A percentile compares a stretch with the other conserved stretches of the same genome.
Conservation (phyloP, 2,888 invertebrate species). For the Megaustenia siamemsis region DNA sequence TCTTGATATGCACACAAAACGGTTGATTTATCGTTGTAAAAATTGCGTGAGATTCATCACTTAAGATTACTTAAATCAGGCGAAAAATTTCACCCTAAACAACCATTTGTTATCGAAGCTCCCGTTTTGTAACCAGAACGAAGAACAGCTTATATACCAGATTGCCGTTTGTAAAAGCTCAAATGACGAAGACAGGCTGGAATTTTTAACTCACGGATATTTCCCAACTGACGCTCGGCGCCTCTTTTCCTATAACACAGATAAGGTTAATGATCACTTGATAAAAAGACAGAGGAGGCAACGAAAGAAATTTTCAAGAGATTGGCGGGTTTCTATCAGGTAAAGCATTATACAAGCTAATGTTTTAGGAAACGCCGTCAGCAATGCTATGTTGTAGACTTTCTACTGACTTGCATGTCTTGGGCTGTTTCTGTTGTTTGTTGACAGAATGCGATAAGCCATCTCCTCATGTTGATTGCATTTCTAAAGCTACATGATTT, state of each 20-base stretch:
- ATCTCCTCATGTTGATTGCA: background rate
- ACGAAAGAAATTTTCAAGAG: conserved; percentile 41
- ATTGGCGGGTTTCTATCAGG: background rate
- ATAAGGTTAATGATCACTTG: conserved; percentile 35
- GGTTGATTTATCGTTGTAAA: too few species aligned
- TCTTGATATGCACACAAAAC: too few species aligned
- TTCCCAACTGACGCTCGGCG: conserved; percentile 1
- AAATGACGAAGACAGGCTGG: background rate
- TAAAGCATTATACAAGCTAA: conserved; percentile 14
- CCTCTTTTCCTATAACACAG: conserved; percentile 8
- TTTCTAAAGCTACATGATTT: background rate
- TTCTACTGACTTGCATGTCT: background rate
- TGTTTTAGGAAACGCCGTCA: background rate
- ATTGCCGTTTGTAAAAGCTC: background rate
- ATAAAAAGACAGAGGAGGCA: conserved; percentile 36
- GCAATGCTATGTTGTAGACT: background rate
- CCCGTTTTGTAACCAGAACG: background rate
- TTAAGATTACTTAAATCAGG: too few species aligned
- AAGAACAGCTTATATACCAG: background rate
- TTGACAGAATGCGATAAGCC: background rate
- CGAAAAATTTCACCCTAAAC: too few species aligned
- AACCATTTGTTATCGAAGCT: too few species aligned
- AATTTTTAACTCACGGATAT: background rate
- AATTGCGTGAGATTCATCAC: too few species aligned
- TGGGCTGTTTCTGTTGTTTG: background rate